These are phyloP conservation scores for Hoplias malabaricus DNA, from an alignment of 2,113 vertebrate species.

Conservation along the genomic window DNA sequence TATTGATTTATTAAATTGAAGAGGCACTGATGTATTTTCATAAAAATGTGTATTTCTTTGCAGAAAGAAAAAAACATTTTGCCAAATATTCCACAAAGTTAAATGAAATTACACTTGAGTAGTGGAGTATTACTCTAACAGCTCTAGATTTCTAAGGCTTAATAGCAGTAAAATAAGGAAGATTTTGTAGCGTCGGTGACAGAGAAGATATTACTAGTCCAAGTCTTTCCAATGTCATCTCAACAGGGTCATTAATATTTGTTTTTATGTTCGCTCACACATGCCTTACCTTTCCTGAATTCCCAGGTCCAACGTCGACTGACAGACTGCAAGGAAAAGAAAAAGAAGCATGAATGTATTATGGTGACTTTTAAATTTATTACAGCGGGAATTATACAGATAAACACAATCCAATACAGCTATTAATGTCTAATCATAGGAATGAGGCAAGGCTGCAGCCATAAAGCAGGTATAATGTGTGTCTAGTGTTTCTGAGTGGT, in stretches of 20 bases:
- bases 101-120: too few relatives aligned
- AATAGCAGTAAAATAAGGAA: too few relatives aligned
- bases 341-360: neutral
- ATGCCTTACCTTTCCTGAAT: conserved; percentile 47
- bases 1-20: too few relatives aligned
- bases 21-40: too few relatives aligned
- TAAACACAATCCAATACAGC: neutral
- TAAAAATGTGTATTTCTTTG: too few relatives aligned
- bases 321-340: conserved; percentile 31
- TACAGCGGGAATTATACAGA: neutral
- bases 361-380: too few relatives aligned
- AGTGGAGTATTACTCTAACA: too few relatives aligned
- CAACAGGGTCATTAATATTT: neutral
- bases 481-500: neutral
- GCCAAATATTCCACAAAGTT: too few relatives aligned
- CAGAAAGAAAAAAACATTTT: too few relatives aligned
- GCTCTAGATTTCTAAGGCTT: too few relatives aligned
- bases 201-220: neutral
- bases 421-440: neutral
- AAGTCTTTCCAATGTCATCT: neutral
- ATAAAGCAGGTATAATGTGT: neutral
- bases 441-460: neutral
- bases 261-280: neutral
- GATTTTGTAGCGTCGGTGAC: too few relatives aligned
- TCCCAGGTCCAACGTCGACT: conserved; percentile 29